Conservation (phyloP, 2,888 invertebrate species). For the Ophraella communa region DNA sequence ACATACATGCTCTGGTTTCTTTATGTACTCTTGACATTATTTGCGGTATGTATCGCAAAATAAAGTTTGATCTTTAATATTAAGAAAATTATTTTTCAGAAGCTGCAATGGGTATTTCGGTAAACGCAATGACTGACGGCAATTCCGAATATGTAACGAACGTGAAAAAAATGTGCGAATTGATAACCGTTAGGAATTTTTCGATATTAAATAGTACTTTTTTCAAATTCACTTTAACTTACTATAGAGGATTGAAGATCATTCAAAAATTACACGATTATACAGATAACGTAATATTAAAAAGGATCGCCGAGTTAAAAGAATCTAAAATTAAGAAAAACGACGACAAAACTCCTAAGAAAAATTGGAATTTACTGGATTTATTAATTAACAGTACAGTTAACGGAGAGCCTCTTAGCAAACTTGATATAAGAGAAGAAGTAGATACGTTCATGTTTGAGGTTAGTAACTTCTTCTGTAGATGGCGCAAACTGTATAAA, state of each 20-base stretch:
- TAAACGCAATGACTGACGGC: constrained; percentile 73
- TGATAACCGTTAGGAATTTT: constrained; percentile 44
- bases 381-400: constrained; percentile 67
- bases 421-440: constrained; percentile 69
- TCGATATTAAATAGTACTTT: constrained; percentile 60
- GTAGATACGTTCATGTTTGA: constrained; percentile 78
- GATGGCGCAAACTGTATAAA: no score
- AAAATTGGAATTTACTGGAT: constrained; percentile 72
- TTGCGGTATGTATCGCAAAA: constrained; percentile 67
- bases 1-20: constrained; percentile 69
- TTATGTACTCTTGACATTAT: constrained; percentile 69
- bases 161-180: constrained; percentile 63
- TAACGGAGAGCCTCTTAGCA: constrained; percentile 65
- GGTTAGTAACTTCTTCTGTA: no score
- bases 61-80: no score
- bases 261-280: constrained; percentile 27
- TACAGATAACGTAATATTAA: constrained; percentile 30
- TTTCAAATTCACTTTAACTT: constrained; percentile 66
- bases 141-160: constrained; percentile 76
- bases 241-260: constrained; percentile 60
- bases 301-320: constrained; percentile 46
- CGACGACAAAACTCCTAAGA: constrained; percentile 52
- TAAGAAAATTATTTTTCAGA: constrained; percentile 71
- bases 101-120: constrained; percentile 81
- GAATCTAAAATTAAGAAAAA: neutral